Percentiles rank a stretch among this genome's conserved stretches.
Conservation (phyloP, 2,888 invertebrate genomes). For the Fabriciana adippe region DNA sequence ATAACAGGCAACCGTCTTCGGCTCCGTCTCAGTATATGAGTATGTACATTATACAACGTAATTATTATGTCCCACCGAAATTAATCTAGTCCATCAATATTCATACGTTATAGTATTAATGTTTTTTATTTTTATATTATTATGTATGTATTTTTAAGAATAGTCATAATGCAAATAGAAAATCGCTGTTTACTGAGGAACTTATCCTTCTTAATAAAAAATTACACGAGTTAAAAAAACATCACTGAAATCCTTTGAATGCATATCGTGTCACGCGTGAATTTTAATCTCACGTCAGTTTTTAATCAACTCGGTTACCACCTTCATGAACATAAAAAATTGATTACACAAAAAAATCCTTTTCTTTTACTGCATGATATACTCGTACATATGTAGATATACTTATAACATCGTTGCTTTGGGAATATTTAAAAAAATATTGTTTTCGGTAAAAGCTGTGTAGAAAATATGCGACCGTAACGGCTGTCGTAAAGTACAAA, state of each 20-base stretch:
- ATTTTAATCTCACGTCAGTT: not conserved
- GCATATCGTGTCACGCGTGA: not conserved
- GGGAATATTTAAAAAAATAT: slow-evolving; percentile 41
- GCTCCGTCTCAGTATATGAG: not conserved
- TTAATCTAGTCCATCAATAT: no score
- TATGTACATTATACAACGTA: no score
- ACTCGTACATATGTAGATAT: not conserved
- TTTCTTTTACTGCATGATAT: no score
- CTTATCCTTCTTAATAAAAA: not conserved
- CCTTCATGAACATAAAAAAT: not conserved
- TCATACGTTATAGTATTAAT: no score
- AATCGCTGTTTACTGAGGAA: no score
- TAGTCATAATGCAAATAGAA: no score
- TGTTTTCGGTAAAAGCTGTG: slow-evolving; percentile 10
- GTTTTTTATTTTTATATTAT: no score
- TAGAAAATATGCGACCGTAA: slow-evolving; percentile 13
- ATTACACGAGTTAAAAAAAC: not conserved
- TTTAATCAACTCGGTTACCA: not conserved
- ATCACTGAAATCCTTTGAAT: not conserved
- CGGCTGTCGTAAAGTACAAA: slow-evolving; percentile 9
- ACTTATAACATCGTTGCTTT: not conserved
- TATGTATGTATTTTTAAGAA: no score
- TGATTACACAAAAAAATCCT: not conserved
- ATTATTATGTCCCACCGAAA: no score
- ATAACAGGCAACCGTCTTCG: no score